Evolutionary conservation across 2,113 vertebrate species (phyloP), one percentile per base, ranked within the genome.

Genomic region (Pollimyrus isidori): DNA sequence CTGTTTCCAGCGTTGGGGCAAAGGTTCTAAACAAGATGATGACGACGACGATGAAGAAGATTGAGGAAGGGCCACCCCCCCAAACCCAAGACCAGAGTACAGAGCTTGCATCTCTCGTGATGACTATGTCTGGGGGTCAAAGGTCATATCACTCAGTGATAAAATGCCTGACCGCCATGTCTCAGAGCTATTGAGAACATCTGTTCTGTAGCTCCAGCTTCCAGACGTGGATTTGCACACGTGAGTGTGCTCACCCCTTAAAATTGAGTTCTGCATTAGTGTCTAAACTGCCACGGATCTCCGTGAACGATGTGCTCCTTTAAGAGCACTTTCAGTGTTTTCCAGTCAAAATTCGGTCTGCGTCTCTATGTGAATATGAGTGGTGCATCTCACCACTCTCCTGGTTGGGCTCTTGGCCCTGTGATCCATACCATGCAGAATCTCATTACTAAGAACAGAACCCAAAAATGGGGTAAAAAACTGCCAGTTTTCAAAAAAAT

Each of bases 1-100:
- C 93, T 99, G 98, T 92, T 99, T 99, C 96, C 98, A 99, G 90
- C 97, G 97, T 89, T 96, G 95, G 95, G 99, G 98, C 89, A 96
- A 98, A 91, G 98, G 97, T 93, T 97, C 95, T 91, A 99, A 99
- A 92, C 97, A 97, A 0, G 94, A 97, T 0, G 98, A 99, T 4
- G 98, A 99, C 0, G 98, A 99, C 3, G 98, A 97, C 0, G 97
- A 99, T 11, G 97, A 98, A 96, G 96, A 95, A 45, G 93, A 94
- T 2, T 94, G 94, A 92, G 23, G 45, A 15, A 56, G 39, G n/a
- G 5, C 86, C 73, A 9, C 49, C 39, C 53, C 50, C 45, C n/a
- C 30, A 82, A 10, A 58, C 19, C 23, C n/a, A 48, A 4, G 58
- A 52, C 52, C 62, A 46, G 73, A 86, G 21, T 21, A 62, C 39